Evolutionary conservation across 2,113 vertebrate genomes (phyloP).

Genomic region (Tringa solitaria): DNA sequence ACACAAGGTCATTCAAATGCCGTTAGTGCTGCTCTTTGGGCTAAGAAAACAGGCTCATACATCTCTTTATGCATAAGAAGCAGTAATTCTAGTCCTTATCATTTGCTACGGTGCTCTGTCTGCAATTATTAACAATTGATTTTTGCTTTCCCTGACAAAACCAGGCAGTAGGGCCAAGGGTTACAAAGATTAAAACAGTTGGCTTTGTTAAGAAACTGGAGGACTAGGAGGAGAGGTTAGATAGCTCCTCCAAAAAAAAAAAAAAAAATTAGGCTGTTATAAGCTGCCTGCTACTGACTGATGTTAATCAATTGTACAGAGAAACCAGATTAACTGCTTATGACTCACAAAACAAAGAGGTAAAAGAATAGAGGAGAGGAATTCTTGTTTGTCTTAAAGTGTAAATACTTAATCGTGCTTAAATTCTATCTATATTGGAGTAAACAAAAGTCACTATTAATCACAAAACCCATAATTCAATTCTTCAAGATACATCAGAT

Average conservation of each 20-base stretch:
- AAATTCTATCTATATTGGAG: not conserved
- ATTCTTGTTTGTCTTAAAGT: not conserved
- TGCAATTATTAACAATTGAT: not conserved
- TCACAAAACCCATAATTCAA: not conserved
- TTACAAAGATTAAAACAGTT: not conserved
- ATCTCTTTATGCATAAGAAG: not conserved
- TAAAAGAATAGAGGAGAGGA: not conserved
- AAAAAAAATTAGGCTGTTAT: not conserved
- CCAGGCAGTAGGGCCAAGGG: not conserved
- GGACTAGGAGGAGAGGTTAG: not conserved
- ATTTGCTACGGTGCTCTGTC: not conserved
- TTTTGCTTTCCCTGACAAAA: not conserved
- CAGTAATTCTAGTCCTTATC: not conserved
- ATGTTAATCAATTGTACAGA: not conserved
- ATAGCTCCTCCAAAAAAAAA: not conserved
- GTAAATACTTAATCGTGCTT: not conserved
- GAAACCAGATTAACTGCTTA: conserved; percentile 3
- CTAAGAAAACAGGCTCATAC: not conserved
- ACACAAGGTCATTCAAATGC: not conserved
- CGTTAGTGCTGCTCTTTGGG: not conserved
- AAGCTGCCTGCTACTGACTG: not conserved
- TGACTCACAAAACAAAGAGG: not conserved
- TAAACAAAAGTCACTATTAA: not conserved
- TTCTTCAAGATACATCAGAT: not conserved
- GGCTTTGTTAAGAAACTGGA: not conserved